Base-by-base conservation (phyloP, 2,888 invertebrate genomes). In the Galeopsomyia nigrocyanea region DNA sequence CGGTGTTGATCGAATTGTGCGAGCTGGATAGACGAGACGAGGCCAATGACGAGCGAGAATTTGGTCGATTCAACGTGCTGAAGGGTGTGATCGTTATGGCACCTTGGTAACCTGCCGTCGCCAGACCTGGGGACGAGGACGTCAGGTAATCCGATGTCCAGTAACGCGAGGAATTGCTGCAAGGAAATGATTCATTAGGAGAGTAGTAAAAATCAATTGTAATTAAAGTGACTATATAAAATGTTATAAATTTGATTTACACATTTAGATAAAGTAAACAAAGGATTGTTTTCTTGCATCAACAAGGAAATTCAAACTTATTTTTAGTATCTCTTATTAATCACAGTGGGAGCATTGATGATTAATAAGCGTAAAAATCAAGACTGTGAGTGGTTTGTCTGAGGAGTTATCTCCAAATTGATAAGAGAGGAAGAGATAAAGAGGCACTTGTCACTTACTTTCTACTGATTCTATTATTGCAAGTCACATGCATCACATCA, bases 1-100 rank as follows among this genome's bases (percentile, higher is more conserved):
- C 79, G 7, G 85, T 86, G 62, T 86, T 86, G 73, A 86, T 84
- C 0, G 95, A 95, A 83, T 95, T 95, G 86, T 95, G 95, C 71
- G 95, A 95, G 83, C 94, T 94, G 58, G 95, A 95, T 19, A 95
- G 88, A 3, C 95, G 90, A n/a, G 90, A 73, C 6, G 94, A 94
- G 9, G 93, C 91, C 10, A 94, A 87, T 3, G 94, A 94, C 81
- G 91, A 93, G 56, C 94, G 89, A 0, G 94, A 94, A 78, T 93
- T 92, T 14, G 94, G 93, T 76, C 94, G 88, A 78, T 86, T 85
- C 6, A 86, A 72, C 0, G 86, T 86, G 71, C 81, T 86, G 71
- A 86, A 86, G 0, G 86, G 86, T 2, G 86, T 86, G 63, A 86
- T 86, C 21, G 82, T 81, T 7, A 86, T 81, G 1, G 83, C 80